These are phyloP conservation scores for Shargacucullia verbasci DNA, from an alignment of 2,888 invertebrate genomes.

Conservation along the genomic window DNA sequence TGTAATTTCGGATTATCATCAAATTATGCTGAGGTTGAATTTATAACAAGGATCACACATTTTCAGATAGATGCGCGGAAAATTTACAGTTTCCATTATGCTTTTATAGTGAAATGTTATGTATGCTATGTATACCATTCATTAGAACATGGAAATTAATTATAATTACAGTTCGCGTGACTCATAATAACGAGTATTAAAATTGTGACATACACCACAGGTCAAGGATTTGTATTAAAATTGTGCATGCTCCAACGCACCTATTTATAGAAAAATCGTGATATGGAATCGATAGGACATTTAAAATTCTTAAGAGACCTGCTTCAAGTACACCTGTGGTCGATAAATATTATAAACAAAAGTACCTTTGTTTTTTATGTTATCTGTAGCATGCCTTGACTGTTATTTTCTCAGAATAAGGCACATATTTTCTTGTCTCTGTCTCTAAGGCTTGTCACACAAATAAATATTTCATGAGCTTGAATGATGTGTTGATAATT, in stretches of 20 bases:
- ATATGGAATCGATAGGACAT: background rate
- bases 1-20: too few relatives aligned
- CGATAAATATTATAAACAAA: constrained; percentile 10
- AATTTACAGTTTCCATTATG: constrained; percentile 26
- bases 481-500: constrained; percentile 15
- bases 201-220: constrained; percentile 55
- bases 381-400: too few relatives aligned
- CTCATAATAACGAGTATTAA: constrained; percentile 46
- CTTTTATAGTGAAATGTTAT: constrained; percentile 38
- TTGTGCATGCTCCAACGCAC: constrained; percentile 24
- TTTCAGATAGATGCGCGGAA: background rate
- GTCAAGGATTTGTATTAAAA: constrained; percentile 53
- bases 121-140: constrained; percentile 48
- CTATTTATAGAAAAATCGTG: constrained; percentile 11
- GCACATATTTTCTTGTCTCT: too few relatives aligned
- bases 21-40: too few relatives aligned
- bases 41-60: too few relatives aligned
- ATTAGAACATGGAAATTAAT: constrained; percentile 56
- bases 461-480: constrained; percentile 41
- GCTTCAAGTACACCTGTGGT: constrained; percentile 7
- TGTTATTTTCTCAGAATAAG: too few relatives aligned
- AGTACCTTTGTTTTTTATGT: constrained; percentile 1
- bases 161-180: constrained; percentile 65
- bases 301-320: constrained; percentile 8
- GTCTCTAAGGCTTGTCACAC: constrained; percentile 10